Evolutionary conservation across 2,113 vertebrate genomes (phyloP).

Genomic region (Azemiops feae): DNA sequence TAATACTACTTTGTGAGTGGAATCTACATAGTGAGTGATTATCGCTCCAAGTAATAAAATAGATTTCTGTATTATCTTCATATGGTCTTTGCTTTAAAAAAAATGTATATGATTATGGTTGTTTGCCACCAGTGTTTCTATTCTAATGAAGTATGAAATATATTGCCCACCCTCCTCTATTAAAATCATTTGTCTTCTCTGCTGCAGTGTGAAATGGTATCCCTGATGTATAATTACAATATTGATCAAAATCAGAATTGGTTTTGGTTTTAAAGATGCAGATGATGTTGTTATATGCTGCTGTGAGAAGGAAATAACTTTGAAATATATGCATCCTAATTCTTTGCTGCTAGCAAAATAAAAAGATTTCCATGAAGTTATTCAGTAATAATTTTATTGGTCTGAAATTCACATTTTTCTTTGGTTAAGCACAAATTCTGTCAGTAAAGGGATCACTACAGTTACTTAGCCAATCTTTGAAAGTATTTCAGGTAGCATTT

Average conservation of each 20-base stretch:
- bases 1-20: not conserved
- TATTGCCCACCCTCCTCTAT: not conserved
- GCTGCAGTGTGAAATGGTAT: not conserved
- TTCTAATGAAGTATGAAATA: not conserved
- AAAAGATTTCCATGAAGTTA: not conserved
- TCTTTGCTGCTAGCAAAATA: not conserved
- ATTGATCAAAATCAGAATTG: not conserved
- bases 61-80: not conserved
- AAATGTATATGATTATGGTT: not conserved
- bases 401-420: constrained; percentile 42
- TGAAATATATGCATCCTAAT: constrained; percentile 27
- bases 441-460: not conserved
- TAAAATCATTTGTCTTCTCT: not conserved
- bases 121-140: not conserved
- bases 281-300: constrained; percentile 26
- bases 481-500: constrained; percentile 22
- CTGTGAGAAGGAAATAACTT: not conserved
- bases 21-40: not conserved
- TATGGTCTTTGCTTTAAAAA: not conserved
- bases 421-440: constrained; percentile 23
- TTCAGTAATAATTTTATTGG: not conserved
- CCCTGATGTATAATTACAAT: not conserved
- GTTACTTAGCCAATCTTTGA: constrained; percentile 29
- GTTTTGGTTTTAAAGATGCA: not conserved
- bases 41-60: not conserved